Evolutionary conservation across 2,113 vertebrate genomes (phyloP).

Genomic region (Athene noctua): DNA sequence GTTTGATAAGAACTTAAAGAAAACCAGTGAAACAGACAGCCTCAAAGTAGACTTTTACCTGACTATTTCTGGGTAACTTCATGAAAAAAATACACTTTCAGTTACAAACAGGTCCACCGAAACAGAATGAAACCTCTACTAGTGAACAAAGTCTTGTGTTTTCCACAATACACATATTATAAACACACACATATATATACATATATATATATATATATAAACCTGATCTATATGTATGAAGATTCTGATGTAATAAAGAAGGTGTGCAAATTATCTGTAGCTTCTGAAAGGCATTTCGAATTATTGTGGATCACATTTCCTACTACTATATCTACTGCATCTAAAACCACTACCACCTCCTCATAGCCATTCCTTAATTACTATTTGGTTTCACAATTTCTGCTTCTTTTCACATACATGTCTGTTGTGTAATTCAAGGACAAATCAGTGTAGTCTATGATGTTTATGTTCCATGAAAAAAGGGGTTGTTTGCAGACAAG

Average conservation of each 20-base stretch:
- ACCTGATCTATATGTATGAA: background rate
- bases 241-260: background rate
- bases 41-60: background rate
- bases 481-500: background rate
- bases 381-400: background rate
- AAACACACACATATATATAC: too few relatives aligned
- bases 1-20: background rate
- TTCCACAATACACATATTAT: background rate
- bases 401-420: background rate
- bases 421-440: background rate
- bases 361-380: background rate
- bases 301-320: background rate
- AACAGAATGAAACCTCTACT: background rate
- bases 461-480: background rate
- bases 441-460: background rate
- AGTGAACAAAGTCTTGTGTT: background rate
- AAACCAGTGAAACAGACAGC: background rate
- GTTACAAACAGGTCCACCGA: background rate
- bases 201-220: background rate
- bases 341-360: background rate
- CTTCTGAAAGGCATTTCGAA: background rate
- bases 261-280: background rate
- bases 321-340: background rate
- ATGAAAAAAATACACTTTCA: background rate
- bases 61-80: background rate